Evolutionary conservation across 2,113 vertebrate species (phyloP), one percentile per base, ranked within the genome.

Genomic region (Melanerpes aurifrons): DNA sequence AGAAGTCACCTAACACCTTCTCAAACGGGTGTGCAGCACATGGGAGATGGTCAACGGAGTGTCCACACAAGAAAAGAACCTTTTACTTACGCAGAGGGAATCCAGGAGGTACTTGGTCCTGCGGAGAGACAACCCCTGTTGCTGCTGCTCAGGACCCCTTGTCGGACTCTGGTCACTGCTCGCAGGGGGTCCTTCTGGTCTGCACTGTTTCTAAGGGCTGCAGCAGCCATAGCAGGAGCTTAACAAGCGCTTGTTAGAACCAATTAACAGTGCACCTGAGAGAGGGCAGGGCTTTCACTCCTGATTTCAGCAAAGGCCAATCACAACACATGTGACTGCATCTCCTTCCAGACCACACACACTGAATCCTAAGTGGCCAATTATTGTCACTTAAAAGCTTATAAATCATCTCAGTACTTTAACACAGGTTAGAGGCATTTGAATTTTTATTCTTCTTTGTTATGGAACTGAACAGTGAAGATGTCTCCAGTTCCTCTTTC

Each of bases 401-500:
- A 78, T 26, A 8, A 29, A 67, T 20, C 1, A 4, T 59, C 53
- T 87, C 35, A 24, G 18, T 57, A 69, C 43, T 26, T 82, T 88
- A 72, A 54, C 32, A 15, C 11, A 76, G 21, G 45, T 78, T 56
- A 89, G 37, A 68, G 48, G 3, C 14, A 48, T 56, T 78, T 75
- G 12, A 77, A 8, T 1, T 6, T 37, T 58, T 86, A n/a, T 47
- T 78, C 61, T 74, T 85, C 58, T 59, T 9, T 64, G 43, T 83
- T 80, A 81, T n/a, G 53, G 89, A 91, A 83, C 48, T 25, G 45
- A 40, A 69, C 20, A 45, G 62, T 6, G 6, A 96, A 92, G 91
- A 83, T 26, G 6, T 28, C 54, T 71, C 62, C 84, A 90, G 69
- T 95, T 96, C 93, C 93, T 89, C 75, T 86, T 96, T 90, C 29